Evolutionary conservation across 2,797 vertebrate species (phyloP).

Genomic region (Cheracebus regulus): DNA sequence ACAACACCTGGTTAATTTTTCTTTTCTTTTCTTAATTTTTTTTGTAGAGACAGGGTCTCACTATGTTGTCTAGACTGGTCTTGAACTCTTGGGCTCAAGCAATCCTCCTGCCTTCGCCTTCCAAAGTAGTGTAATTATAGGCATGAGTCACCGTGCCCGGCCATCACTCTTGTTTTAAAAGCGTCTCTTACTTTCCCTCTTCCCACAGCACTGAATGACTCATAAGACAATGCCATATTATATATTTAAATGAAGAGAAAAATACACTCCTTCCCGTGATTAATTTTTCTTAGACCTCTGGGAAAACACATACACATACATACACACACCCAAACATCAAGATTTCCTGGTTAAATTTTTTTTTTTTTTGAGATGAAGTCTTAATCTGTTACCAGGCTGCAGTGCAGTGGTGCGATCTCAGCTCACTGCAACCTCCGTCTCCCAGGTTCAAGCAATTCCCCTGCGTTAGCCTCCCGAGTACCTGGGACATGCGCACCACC

Average conservation of each 20-base stretch:
- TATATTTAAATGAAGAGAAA: slow-evolving; percentile 61
- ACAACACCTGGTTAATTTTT: neutral
- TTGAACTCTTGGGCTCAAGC: neutral
- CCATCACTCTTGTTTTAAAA: slow-evolving; percentile 64
- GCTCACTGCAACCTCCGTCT: too few relatives aligned
- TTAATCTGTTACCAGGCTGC: too few relatives aligned
- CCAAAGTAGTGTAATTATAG: neutral
- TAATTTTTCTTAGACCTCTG: slow-evolving; percentile 65
- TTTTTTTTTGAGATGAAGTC: neutral
- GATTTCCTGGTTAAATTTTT: neutral
- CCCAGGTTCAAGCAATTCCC: too few relatives aligned
- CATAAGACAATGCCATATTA: slow-evolving; percentile 72
- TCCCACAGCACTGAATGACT: slow-evolving; percentile 70
- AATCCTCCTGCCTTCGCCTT: neutral
- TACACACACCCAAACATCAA: neutral
- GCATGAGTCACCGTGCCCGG: neutral
- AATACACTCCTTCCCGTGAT: slow-evolving; percentile 59
- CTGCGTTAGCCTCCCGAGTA: too few relatives aligned
- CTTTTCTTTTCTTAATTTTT: neutral
- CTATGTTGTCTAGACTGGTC: neutral
- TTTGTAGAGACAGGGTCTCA: neutral
- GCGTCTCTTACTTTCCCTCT: slow-evolving; percentile 68
- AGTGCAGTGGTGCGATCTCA: too few relatives aligned
- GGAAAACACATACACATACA: neutral
- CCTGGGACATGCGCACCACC: too few relatives aligned